These are phyloP conservation scores for Sinodicranocentrus sp. DNA, from an alignment of 2,888 invertebrate species.

Conservation along the genomic window DNA sequence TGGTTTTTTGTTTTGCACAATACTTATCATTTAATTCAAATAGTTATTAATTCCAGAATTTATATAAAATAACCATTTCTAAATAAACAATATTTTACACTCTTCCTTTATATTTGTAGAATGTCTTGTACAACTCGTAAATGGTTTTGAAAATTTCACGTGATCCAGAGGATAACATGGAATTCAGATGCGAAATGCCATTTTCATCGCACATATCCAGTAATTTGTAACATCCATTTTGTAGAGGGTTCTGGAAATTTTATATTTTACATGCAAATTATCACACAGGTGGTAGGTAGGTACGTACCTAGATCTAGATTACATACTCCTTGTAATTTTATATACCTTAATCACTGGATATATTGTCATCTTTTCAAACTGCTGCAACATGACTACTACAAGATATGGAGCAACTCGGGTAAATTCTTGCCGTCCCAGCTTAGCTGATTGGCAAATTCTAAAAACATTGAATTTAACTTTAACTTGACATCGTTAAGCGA, in stretches of 20 bases:
- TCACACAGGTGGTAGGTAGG: too few species aligned
- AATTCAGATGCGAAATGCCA: constrained; percentile 79
- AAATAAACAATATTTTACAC: constrained; percentile 78
- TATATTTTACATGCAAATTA: too few species aligned
- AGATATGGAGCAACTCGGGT: constrained; percentile 79
- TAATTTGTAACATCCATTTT: constrained; percentile 80
- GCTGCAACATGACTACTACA: constrained; percentile 79
- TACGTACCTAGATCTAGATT: too few species aligned
- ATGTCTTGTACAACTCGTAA: constrained; percentile 80
- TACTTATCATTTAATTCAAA: too few species aligned
- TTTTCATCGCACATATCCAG: constrained; percentile 80
- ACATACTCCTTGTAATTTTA: too few species aligned
- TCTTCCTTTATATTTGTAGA: constrained; percentile 80
- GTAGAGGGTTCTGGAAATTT: constrained; percentile 79
- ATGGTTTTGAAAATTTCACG: constrained; percentile 80
- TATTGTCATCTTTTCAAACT: constrained; percentile 79
- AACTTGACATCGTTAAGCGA: background rate
- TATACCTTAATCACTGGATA: constrained; percentile 80
- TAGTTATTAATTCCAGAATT: too few species aligned
- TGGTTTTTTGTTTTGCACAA: too few species aligned
- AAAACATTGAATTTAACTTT: background rate
- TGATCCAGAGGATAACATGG: constrained; percentile 79
- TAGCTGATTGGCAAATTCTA: constrained; percentile 75
- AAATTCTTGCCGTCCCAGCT: constrained; percentile 78
- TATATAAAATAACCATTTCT: too few species aligned